phyloP scores from a whole-genome alignment of 2,113 vertebrate genomes.

The Bos javanicus region DNA sequence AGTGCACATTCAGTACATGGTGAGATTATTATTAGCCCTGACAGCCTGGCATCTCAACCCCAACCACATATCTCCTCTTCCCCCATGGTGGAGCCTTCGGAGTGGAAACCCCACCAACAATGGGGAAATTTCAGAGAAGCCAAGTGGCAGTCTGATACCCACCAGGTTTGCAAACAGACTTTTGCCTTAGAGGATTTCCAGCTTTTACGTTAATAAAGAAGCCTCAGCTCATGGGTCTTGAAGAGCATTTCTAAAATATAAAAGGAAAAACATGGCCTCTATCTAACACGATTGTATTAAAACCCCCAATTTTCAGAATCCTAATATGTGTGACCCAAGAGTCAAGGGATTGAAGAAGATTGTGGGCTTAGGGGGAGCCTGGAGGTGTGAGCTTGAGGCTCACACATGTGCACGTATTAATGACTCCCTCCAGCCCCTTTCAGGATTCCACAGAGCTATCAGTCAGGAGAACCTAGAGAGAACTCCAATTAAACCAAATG shows the following conservation, averaged over 20 bases:
- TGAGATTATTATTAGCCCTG: neutral
- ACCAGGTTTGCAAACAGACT: neutral
- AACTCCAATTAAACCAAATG: neutral
- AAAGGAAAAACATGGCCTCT: neutral
- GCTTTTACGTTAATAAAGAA: neutral
- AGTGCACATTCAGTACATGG: neutral
- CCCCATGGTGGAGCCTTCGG: accelerated
- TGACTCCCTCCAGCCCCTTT: neutral
- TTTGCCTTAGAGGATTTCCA: neutral
- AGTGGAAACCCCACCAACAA: neutral
- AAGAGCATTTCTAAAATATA: neutral
- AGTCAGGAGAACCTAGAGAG: neutral
- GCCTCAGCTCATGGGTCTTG: neutral
- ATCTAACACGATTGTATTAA: neutral
- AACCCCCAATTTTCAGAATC: neutral
- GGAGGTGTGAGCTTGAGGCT: neutral
- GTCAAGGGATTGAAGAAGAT: neutral
- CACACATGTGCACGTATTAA: accelerated
- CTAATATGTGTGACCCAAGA: neutral
- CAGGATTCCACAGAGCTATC: neutral
- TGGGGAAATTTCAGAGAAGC: neutral
- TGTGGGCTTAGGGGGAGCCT: neutral
- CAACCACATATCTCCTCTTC: neutral
- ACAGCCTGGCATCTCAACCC: neutral
- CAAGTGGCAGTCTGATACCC: neutral